These are phyloP conservation scores for Tokudaia tokunoshimensis DNA, from an alignment of 2,797 vertebrate species.

Conservation along the genomic window DNA sequence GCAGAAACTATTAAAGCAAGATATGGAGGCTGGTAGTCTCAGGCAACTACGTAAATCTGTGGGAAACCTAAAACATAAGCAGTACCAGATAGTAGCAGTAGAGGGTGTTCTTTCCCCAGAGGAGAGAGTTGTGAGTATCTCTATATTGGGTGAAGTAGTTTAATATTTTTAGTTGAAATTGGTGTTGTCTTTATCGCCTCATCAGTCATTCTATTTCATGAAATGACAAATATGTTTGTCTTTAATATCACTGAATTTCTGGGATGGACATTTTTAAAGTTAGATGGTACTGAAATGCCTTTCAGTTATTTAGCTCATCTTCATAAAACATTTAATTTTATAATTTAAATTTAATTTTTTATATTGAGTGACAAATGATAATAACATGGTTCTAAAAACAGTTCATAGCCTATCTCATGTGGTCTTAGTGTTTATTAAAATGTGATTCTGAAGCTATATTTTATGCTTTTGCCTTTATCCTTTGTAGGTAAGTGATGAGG, in stretches of 20 bases:
- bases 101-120: constrained; percentile 91
- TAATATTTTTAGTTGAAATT: constrained; percentile 55
- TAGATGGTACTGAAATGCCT: neutral
- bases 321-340: constrained; percentile 46
- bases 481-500: constrained; percentile 38
- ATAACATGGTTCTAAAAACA: too few relatives aligned
- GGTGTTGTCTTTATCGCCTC: neutral
- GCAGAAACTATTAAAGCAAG: constrained; percentile 91
- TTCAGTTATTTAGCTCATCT: constrained; percentile 21
- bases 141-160: neutral
- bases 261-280: constrained; percentile 42
- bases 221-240: constrained; percentile 43
- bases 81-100: constrained; percentile 95
- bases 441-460: too few relatives aligned
- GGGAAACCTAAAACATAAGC: constrained; percentile 93
- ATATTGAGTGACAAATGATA: constrained; percentile 31
- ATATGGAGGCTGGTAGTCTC: constrained; percentile 84
- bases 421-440: too few relatives aligned
- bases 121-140: constrained; percentile 92
- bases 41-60: constrained; percentile 90
- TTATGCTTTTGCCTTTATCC: neutral
- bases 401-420: too few relatives aligned
- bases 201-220: neutral
- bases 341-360: constrained; percentile 34
- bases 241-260: constrained; percentile 52